Evolutionary conservation across 92 coral and sea anemone species (phyloP).

Genomic region (Siderastrea siderea): DNA sequence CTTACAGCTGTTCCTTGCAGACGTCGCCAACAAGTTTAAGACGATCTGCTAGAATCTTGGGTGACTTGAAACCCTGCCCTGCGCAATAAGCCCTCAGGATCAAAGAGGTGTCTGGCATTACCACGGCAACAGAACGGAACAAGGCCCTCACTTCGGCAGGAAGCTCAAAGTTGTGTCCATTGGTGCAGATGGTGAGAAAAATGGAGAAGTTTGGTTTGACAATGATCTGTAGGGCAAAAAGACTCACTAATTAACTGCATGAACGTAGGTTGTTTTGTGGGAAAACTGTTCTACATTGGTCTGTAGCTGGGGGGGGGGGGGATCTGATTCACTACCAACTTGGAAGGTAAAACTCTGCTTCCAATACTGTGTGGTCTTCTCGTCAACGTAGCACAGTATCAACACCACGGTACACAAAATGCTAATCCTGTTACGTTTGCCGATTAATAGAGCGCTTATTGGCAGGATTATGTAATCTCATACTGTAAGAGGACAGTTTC

Average conservation of each 20-base stretch:
- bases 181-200: slow-evolving; percentile 80
- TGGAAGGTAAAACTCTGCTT: too few relatives aligned
- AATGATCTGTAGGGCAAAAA: slow-evolving; percentile 63
- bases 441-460: too few relatives aligned
- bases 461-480: too few relatives aligned
- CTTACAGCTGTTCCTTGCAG: slow-evolving; percentile 93
- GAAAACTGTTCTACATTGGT: too few relatives aligned
- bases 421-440: too few relatives aligned
- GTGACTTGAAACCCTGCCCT: slow-evolving; percentile 98
- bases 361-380: too few relatives aligned
- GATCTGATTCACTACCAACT: too few relatives aligned
- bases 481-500: too few relatives aligned
- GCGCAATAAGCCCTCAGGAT: slow-evolving; percentile 97
- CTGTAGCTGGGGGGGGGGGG: too few relatives aligned
- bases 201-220: slow-evolving; percentile 89
- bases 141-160: slow-evolving; percentile 91
- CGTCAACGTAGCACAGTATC: too few relatives aligned
- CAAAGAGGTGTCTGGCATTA: slow-evolving; percentile 90
- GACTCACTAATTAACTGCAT: neutral
- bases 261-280: neutral
- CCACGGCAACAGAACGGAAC: slow-evolving; percentile 94
- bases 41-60: slow-evolving; percentile 94
- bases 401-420: too few relatives aligned
- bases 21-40: slow-evolving; percentile 87
- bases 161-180: slow-evolving; percentile 56